phyloP scores from a whole-genome alignment of 2,888 invertebrate genomes.

The Prenolepis imparis region DNA sequence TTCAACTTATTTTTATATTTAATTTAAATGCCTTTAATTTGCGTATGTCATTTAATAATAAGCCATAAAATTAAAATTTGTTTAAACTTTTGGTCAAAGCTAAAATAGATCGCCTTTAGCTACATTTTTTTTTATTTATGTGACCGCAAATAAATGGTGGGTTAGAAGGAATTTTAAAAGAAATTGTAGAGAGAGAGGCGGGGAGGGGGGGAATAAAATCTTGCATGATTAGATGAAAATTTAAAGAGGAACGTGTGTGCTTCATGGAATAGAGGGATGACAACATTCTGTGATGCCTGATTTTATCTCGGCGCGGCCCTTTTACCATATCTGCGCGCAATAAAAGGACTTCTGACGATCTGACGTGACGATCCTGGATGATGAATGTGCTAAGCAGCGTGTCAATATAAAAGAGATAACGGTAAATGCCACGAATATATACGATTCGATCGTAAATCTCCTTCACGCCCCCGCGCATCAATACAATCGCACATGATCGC shows the following conservation, averaged over 20 bases:
- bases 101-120: neutral
- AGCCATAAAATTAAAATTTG: neutral
- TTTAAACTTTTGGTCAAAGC: neutral
- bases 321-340: constrained; percentile 14
- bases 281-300: neutral
- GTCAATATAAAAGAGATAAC: constrained; percentile 46
- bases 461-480: neutral
- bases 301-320: constrained; percentile 14
- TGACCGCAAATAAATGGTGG: neutral
- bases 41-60: neutral
- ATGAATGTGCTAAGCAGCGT: constrained; percentile 42
- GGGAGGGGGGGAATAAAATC: neutral
- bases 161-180: neutral
- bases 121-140: neutral
- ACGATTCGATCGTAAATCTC: constrained; percentile 41
- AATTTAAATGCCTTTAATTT: neutral
- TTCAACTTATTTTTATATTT: neutral
- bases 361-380: constrained; percentile 20
- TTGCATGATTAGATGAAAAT: neutral
- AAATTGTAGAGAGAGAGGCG: neutral
- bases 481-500: neutral
- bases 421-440: constrained; percentile 36
- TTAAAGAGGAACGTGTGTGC: neutral
- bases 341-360: constrained; percentile 20
- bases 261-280: neutral